Percentiles rank a stretch among this genome's conserved stretches.
Conservation (phyloP, 2,797 vertebrate genomes). For the Ctenosaura bakeri region DNA sequence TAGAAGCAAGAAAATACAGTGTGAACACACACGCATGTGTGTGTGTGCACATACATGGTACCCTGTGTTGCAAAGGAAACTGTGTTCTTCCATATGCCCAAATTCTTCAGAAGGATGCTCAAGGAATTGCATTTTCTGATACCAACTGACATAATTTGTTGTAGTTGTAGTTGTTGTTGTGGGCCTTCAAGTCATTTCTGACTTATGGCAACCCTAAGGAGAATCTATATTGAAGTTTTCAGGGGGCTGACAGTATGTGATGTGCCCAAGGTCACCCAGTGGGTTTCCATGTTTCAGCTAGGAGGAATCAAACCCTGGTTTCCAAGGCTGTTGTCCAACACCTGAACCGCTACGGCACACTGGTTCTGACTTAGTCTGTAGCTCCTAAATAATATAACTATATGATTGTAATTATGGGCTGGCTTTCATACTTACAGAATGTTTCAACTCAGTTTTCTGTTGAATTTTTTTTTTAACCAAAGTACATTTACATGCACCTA, state of each 20-base stretch:
- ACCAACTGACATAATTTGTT: neutral
- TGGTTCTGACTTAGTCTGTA: neutral
- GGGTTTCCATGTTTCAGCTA: too few species aligned
- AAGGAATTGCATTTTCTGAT: neutral
- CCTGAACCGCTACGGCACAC: too few species aligned
- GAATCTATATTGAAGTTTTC: too few species aligned
- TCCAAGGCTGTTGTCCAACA: too few species aligned
- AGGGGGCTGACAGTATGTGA: too few species aligned
- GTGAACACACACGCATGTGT: neutral
- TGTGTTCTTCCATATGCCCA: neutral
- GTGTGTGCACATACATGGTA: neutral
- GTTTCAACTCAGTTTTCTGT: neutral
- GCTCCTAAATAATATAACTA: neutral
- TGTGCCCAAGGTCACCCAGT: too few species aligned
- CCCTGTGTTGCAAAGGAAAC: neutral
- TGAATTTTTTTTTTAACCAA: neutral
- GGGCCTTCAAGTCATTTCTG: too few species aligned
- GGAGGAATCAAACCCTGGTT: too few species aligned
- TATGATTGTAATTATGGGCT: neutral
- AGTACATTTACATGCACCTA: neutral
- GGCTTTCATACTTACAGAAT: neutral
- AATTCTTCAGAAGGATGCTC: neutral
- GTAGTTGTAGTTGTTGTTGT: too few species aligned
- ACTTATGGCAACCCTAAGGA: too few species aligned
- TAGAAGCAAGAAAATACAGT: conserved; percentile 5